Evolutionary conservation across 1,140 invertebrate genomes (phyloP).

Genomic region (Acromyrmex echinatior): DNA sequence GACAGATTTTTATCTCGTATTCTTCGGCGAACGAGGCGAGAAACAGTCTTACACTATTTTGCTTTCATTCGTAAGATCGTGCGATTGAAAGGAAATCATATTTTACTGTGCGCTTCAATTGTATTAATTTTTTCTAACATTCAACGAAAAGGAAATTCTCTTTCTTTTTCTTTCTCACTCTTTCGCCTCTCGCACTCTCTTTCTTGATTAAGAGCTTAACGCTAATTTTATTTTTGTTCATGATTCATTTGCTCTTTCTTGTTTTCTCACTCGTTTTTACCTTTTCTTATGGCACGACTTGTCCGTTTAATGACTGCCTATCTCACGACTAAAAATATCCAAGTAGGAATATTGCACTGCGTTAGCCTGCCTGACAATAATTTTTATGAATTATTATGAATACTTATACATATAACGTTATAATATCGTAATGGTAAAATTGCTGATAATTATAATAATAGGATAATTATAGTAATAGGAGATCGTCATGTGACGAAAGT

Average conservation of each 20-base stretch:
- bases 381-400: slow-evolving; percentile 57
- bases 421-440: slow-evolving; percentile 75
- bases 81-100: slow-evolving; percentile 50
- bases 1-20: slow-evolving; percentile 57
- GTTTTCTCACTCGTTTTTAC: neutral
- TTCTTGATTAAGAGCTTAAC: slow-evolving; percentile 4
- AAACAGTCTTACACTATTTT: slow-evolving; percentile 37
- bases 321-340: slow-evolving; percentile 28
- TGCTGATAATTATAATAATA: slow-evolving; percentile 65
- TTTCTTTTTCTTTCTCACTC: neutral
- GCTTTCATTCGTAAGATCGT: slow-evolving; percentile 3
- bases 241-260: neutral
- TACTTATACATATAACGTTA: slow-evolving; percentile 74
- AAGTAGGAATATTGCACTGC: slow-evolving; percentile 66
- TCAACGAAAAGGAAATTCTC: neutral
- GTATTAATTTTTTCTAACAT: slow-evolving; percentile 26
- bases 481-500: slow-evolving; percentile 36
- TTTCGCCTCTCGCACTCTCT: neutral
- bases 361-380: slow-evolving; percentile 63
- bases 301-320: slow-evolving; percentile 17
- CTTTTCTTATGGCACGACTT: neutral
- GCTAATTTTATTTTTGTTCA: neutral
- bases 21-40: slow-evolving; percentile 51
- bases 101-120: slow-evolving; percentile 24
- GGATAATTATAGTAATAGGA: slow-evolving; percentile 61